Evolutionary conservation across 64 coral and sea anemone species (phyloP).

Genomic region (Stylophora pistillata): DNA sequence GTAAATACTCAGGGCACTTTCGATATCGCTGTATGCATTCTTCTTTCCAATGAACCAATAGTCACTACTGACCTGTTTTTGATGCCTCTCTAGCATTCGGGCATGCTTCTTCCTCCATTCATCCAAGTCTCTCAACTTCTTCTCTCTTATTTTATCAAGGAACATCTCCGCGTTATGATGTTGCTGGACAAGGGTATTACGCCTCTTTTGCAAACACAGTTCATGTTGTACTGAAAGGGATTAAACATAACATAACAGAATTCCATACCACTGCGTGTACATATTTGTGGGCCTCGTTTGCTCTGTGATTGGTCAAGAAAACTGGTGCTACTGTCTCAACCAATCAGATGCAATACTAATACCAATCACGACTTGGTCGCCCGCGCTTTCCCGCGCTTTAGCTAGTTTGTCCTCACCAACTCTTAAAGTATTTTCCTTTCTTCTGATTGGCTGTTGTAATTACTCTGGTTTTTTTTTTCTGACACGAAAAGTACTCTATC

Average conservation of each 20-base stretch:
- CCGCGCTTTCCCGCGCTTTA: too few species aligned
- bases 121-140: slow-evolving; percentile 12
- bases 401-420: too few species aligned
- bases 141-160: slow-evolving; percentile 27
- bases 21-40: too few species aligned
- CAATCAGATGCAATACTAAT: too few species aligned
- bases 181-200: slow-evolving; percentile 2
- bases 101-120: slow-evolving; percentile 15
- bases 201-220: slow-evolving; percentile 6
- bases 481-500: not conserved
- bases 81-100: not conserved
- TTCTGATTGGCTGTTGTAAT: too few species aligned
- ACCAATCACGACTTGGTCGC: too few species aligned
- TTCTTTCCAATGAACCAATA: too few species aligned
- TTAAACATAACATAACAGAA: not conserved
- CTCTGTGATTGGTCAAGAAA: too few species aligned
- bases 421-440: too few species aligned
- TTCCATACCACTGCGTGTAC: not conserved
- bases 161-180: slow-evolving; percentile 32
- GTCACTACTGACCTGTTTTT: slow-evolving; percentile 1
- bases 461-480: not conserved
- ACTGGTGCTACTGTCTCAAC: too few species aligned
- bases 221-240: slow-evolving; percentile 14
- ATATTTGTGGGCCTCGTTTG: too few species aligned
- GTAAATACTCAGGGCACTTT: too few species aligned